Conservation (phyloP, 1,140 invertebrate species). For the Colletes latitarsis region DNA sequence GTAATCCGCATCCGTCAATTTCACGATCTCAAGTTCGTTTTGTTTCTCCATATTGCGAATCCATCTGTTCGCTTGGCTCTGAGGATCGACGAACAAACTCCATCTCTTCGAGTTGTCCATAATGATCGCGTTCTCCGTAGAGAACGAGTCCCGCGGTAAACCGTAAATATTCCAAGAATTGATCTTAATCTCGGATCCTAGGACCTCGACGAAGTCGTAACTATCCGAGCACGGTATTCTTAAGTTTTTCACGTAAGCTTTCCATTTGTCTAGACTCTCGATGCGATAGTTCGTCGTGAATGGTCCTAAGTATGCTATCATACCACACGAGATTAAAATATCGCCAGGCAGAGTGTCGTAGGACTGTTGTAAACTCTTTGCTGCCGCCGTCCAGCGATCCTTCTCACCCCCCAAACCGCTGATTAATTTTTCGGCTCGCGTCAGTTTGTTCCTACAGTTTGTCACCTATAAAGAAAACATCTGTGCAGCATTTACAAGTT, state of each 20-base stretch:
- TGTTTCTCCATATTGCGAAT: constrained; percentile 86
- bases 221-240: constrained; percentile 83
- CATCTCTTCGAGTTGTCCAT: constrained; percentile 81
- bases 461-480: constrained; percentile 79
- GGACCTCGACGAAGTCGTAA: constrained; percentile 82
- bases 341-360: constrained; percentile 85
- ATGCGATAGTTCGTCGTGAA: constrained; percentile 82
- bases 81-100: constrained; percentile 87
- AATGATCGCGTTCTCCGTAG: constrained; percentile 87
- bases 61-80: constrained; percentile 87
- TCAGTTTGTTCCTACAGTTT: constrained; percentile 85
- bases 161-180: constrained; percentile 85
- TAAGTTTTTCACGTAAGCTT: constrained; percentile 71
- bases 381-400: constrained; percentile 84
- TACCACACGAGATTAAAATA: constrained; percentile 84
- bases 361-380: constrained; percentile 80
- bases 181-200: constrained; percentile 84
- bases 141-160: constrained; percentile 86
- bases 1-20: constrained; percentile 82
- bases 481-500: not conserved
- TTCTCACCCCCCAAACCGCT: constrained; percentile 87
- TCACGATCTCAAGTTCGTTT: constrained; percentile 83
- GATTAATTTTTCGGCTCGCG: constrained; percentile 85
- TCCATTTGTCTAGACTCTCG: constrained; percentile 81
- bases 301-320: constrained; percentile 86